Evolutionary conservation across 1,140 invertebrate genomes (phyloP).

Genomic region (Drosophila asahinai): DNA sequence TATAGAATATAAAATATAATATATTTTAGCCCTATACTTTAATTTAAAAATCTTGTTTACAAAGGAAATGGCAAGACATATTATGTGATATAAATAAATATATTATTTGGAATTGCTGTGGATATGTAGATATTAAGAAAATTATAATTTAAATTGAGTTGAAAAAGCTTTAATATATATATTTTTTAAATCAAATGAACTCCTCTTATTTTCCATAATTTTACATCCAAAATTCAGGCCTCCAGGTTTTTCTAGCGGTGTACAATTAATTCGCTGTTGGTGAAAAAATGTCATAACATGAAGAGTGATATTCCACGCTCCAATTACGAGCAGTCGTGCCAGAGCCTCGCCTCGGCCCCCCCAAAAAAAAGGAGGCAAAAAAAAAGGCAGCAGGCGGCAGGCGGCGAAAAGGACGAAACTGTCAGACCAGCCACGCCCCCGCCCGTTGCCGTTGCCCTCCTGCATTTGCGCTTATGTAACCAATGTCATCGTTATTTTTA

Average conservation of each 20-base stretch:
- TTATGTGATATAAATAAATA: not conserved
- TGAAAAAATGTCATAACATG: slow-evolving; percentile 84
- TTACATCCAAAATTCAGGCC: not conserved
- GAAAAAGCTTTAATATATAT: not conserved
- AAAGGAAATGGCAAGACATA: not conserved
- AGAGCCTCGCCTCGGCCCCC: slow-evolving; percentile 26
- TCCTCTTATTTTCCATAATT: not conserved
- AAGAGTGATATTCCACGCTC: slow-evolving; percentile 85
- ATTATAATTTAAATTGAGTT: not conserved
- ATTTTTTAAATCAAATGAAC: not conserved
- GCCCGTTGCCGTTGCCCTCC: slow-evolving; percentile 16
- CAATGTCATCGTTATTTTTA: slow-evolving; percentile 84
- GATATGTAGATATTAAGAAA: not conserved
- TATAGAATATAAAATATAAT: no score
- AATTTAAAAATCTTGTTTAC: not conserved
- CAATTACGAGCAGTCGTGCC: slow-evolving; percentile 81
- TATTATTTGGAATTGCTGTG: no score
- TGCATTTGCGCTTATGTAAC: slow-evolving; percentile 79
- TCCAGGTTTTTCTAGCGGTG: slow-evolving; percentile 46
- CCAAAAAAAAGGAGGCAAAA: slow-evolving; percentile 18
- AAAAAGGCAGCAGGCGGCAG: slow-evolving; percentile 31
- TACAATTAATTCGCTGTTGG: slow-evolving; percentile 82
- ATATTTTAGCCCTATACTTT: no score
- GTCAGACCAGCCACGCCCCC: slow-evolving; percentile 18
- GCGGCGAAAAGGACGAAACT: slow-evolving; percentile 12